Conservation (phyloP, 2,888 invertebrate genomes). For the Drosophila meridiana region DNA sequence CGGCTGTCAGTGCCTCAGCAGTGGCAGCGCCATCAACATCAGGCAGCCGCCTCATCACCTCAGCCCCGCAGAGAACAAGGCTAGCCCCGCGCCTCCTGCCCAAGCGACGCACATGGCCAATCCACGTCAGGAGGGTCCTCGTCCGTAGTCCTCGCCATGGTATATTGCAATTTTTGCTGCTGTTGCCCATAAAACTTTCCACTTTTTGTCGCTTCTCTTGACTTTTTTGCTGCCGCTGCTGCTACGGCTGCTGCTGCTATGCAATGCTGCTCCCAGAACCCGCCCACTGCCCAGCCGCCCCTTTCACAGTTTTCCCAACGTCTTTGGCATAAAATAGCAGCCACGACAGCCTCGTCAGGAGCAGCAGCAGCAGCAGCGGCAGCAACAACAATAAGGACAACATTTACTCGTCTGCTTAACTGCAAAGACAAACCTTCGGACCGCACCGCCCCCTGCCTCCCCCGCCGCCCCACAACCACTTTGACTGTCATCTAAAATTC, state of each 20-base stretch:
- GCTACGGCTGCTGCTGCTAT: constrained; percentile 34
- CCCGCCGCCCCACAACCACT: constrained; percentile 52
- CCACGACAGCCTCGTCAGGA: constrained; percentile 58
- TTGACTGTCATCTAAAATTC: constrained; percentile 82
- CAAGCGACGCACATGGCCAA: constrained; percentile 37
- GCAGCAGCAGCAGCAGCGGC: constrained; percentile 19
- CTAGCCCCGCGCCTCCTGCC: background rate
- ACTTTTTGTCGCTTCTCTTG: constrained; percentile 70
- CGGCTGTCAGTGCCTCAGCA: constrained; percentile 61
- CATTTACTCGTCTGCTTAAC: constrained; percentile 81
- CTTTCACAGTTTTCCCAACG: constrained; percentile 49
- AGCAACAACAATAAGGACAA: constrained; percentile 78
- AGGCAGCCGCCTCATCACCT: constrained; percentile 55
- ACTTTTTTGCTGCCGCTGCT: constrained; percentile 32
- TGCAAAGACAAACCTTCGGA: constrained; percentile 78
- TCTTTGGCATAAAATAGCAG: constrained; percentile 61
- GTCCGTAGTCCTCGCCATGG: constrained; percentile 48
- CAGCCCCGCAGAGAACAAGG: constrained; percentile 18
- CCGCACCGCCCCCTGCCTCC: constrained; percentile 31
- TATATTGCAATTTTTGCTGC: constrained; percentile 82
- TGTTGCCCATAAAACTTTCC: constrained; percentile 80
- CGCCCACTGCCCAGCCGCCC: constrained; percentile 32
- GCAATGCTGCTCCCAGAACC: constrained; percentile 14
- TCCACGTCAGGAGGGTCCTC: constrained; percentile 35
- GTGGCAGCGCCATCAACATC: constrained; percentile 71